Conservation (phyloP, 2,113 vertebrate species). For the Lagopus muta region DNA sequence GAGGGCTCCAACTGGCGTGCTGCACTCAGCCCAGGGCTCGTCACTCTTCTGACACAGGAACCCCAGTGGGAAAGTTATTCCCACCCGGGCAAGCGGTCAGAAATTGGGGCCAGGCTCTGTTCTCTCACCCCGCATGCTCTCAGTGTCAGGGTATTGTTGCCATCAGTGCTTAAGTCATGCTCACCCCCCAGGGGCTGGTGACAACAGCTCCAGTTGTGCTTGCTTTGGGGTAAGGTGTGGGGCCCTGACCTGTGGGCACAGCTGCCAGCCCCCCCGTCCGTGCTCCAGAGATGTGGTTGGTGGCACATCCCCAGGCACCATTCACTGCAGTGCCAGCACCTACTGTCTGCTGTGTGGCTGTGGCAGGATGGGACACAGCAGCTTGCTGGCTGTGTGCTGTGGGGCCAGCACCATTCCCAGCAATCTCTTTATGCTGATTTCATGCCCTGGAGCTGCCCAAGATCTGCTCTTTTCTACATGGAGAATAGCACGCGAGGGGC, state of each 20-base stretch:
- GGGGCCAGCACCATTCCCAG: not conserved
- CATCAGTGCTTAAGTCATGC: not conserved
- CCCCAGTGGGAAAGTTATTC: not conserved
- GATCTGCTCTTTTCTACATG: constrained; percentile 17
- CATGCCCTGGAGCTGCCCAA: constrained; percentile 29
- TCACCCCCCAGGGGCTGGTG: no score
- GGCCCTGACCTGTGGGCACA: not conserved
- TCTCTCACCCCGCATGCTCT: not conserved
- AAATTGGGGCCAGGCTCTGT: constrained; percentile 7
- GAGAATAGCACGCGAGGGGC: not conserved
- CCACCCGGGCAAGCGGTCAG: not conserved
- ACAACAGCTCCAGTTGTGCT: fast-evolving
- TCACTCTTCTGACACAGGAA: constrained; percentile 7
- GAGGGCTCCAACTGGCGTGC: constrained; percentile 8
- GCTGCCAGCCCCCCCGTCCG: not conserved
- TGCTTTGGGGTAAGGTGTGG: fast-evolving
- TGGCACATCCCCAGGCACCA: fast-evolving
- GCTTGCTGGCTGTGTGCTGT: not conserved
- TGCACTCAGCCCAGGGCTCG: not conserved
- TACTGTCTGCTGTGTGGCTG: constrained; percentile 2
- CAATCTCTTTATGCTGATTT: constrained; percentile 31
- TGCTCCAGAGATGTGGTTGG: not conserved
- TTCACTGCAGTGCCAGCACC: not conserved
- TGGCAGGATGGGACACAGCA: not conserved
- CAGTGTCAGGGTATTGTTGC: not conserved